Percentiles rank a stretch among this genome's conserved stretches.
Conservation (phyloP, 2,888 invertebrate genomes). For the Athalia rosae region DNA sequence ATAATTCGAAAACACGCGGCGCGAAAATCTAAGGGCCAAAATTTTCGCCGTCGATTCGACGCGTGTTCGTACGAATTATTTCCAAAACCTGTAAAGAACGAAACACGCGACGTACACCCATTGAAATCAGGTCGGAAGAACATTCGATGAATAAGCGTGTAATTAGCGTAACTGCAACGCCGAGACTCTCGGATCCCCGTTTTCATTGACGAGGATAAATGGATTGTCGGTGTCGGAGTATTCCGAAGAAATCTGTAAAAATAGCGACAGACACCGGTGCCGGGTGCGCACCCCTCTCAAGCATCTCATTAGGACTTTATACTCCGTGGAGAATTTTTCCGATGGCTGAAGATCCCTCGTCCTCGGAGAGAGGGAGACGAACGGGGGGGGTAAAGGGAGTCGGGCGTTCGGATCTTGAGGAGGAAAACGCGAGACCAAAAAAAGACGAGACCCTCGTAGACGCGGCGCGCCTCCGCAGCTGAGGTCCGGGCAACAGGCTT, state of each 20-base stretch:
- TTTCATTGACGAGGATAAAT: slow-evolving; percentile 33
- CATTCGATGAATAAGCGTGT: slow-evolving; percentile 2
- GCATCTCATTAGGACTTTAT: slow-evolving; percentile 43
- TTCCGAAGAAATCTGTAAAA: slow-evolving; percentile 27
- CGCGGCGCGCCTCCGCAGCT: not conserved
- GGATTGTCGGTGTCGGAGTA: slow-evolving; percentile 22
- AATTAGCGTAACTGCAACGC: slow-evolving; percentile 37
- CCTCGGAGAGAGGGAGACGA: not conserved
- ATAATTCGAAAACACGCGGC: no score
- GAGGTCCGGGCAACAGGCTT: slow-evolving; percentile 18
- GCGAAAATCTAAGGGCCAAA: no score
- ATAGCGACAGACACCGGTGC: slow-evolving; percentile 31
- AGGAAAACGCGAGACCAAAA: not conserved
- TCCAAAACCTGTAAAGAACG: no score
- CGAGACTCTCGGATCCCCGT: slow-evolving; percentile 4
- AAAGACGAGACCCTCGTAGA: slow-evolving; percentile 17
- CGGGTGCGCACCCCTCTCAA: slow-evolving; percentile 12
- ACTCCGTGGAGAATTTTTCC: slow-evolving; percentile 16
- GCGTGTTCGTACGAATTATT: no score
- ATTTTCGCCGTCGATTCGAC: no score
- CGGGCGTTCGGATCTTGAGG: not conserved
- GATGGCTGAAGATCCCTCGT: slow-evolving; percentile 33
- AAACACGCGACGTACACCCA: no score
- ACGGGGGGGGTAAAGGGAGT: not conserved
- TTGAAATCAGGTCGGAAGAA: no score